A percentile compares a stretch with the other conserved stretches of the same genome.
phyloP scores from a whole-genome alignment of 2,113 vertebrate species.

The Clarias macrocephalus region DNA sequence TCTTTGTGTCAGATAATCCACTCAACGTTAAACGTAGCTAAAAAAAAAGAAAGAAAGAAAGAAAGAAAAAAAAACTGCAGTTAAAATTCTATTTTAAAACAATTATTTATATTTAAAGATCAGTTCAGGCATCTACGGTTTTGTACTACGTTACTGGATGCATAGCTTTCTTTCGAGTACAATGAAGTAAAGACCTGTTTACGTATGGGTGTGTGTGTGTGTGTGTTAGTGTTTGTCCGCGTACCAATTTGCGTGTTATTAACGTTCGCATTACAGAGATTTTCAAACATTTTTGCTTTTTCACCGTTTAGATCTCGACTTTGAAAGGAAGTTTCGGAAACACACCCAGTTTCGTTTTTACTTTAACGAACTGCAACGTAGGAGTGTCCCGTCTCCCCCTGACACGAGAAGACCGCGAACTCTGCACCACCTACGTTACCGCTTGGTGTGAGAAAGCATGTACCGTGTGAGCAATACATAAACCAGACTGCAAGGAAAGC shows the following conservation, averaged over 20 bases:
- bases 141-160: not conserved
- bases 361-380: not conserved
- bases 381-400: slow-evolving; percentile 7
- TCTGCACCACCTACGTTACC: slow-evolving; percentile 14
- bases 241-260: not conserved
- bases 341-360: not conserved
- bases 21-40: not conserved
- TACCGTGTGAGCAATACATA: not conserved
- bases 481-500: not conserved
- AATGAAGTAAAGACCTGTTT: not conserved
- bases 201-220: not conserved
- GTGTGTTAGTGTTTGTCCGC: slow-evolving; percentile 21
- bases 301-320: not conserved
- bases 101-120: not conserved
- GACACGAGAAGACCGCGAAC: slow-evolving; percentile 20
- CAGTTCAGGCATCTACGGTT: not conserved
- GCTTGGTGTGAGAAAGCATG: not conserved
- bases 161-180: not conserved
- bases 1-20: slow-evolving; percentile 14
- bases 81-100: not conserved
- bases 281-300: not conserved
- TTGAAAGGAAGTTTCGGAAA: not conserved
- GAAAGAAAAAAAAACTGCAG: not conserved
- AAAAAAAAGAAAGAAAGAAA: not conserved
- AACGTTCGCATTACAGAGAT: not conserved